A percentile compares a stretch with the other conserved stretches of the same genome.
Evolutionary conservation across 1,140 invertebrate genomes (phyloP).

Genomic region (Cydia amplana): DNA sequence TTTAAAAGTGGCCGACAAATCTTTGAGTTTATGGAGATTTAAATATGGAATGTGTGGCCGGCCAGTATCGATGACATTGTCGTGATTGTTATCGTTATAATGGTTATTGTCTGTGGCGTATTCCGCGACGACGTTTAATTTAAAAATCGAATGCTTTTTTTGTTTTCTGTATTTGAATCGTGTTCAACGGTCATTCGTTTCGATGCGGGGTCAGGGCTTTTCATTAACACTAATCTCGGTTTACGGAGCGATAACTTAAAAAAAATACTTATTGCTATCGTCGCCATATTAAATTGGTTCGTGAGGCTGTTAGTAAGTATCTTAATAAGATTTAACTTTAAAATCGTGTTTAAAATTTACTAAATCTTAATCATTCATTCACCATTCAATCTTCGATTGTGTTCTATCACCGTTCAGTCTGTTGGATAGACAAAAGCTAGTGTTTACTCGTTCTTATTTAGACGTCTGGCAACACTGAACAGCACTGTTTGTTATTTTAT

Average conservation of each 20-base stretch:
- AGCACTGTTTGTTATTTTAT: constrained; percentile 74
- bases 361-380: background rate
- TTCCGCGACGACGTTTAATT: constrained; percentile 30
- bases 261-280: background rate
- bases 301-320: background rate
- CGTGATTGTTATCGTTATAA: constrained; percentile 30
- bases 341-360: too few relatives aligned
- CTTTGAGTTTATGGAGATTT: constrained; percentile 64
- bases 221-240: constrained; percentile 8
- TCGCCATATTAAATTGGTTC: background rate
- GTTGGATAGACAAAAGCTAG: constrained; percentile 69
- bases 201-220: background rate
- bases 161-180: constrained; percentile 13
- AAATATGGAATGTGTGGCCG: constrained; percentile 49
- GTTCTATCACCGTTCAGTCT: constrained; percentile 46
- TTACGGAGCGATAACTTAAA: background rate
- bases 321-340: background rate
- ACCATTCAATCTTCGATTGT: constrained; percentile 35
- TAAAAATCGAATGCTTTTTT: constrained; percentile 19
- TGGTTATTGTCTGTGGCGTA: constrained; percentile 28
- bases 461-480: constrained; percentile 64
- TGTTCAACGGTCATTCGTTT: constrained; percentile 10
- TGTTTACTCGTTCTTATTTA: constrained; percentile 69
- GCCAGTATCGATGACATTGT: constrained; percentile 24
- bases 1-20: constrained; percentile 65